Evolutionary conservation across 23 tunicate genomes (phyloP).

Genomic region (Diplosoma virens): DNA sequence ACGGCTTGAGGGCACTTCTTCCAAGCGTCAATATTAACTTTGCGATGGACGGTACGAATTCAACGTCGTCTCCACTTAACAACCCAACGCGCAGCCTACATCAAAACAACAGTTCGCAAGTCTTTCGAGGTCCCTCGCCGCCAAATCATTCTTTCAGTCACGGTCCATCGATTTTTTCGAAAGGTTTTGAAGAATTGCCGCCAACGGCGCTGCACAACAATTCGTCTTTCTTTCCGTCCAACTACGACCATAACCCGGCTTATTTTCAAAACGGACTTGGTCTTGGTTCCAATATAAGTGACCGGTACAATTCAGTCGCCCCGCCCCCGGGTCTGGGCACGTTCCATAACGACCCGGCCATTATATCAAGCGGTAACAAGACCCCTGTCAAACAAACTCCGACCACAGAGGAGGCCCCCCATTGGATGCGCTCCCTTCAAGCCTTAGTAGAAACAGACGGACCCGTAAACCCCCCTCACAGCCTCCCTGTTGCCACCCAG

Average conservation of each 20-base stretch:
- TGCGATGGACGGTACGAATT: slow-evolving; percentile 38
- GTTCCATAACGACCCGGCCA: slow-evolving; percentile 66
- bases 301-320: slow-evolving; percentile 40
- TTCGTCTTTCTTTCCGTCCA: slow-evolving; percentile 4
- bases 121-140: not conserved
- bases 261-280: slow-evolving; percentile 24
- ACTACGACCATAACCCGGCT: not conserved
- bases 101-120: not conserved
- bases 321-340: slow-evolving; percentile 54
- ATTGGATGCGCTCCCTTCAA: slow-evolving; percentile 90
- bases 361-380: slow-evolving; percentile 47
- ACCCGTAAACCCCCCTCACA: slow-evolving; percentile 17
- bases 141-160: not conserved
- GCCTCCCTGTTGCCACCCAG: not conserved
- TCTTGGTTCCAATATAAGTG: not conserved
- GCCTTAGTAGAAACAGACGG: slow-evolving; percentile 59
- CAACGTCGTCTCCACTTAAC: not conserved
- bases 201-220: not conserved
- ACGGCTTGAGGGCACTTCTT: slow-evolving; percentile 70
- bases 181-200: not conserved
- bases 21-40: slow-evolving; percentile 91
- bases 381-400: slow-evolving; percentile 31
- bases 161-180: not conserved
- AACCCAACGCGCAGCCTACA: not conserved
- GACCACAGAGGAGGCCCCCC: slow-evolving; percentile 69